A percentile compares a stretch with the other conserved stretches of the same genome.
Evolutionary conservation across 2,113 vertebrate genomes (phyloP).

Genomic region (Nesoenas mayeri): DNA sequence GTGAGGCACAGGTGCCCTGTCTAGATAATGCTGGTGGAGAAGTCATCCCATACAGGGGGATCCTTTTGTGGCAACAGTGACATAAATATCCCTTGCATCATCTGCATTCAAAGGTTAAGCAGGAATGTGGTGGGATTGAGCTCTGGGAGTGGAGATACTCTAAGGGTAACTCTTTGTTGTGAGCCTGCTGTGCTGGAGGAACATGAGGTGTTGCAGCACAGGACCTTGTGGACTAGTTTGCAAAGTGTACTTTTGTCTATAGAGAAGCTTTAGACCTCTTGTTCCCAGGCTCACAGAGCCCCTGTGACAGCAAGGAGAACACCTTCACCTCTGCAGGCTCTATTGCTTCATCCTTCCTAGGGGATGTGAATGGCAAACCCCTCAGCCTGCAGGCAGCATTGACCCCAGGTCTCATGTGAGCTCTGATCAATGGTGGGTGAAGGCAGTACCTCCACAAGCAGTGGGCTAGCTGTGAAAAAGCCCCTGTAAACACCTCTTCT

Average conservation of each 20-base stretch:
- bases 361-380: background rate
- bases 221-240: background rate
- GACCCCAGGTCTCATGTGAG: background rate
- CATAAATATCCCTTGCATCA: background rate
- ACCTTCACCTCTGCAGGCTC: background rate
- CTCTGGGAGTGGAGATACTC: background rate
- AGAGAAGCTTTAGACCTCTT: background rate
- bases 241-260: background rate
- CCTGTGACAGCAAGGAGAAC: background rate
- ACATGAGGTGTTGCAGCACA: background rate
- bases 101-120: background rate
- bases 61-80: background rate
- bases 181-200: background rate
- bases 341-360: background rate
- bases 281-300: background rate
- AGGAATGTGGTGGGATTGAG: background rate
- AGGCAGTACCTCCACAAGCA: background rate
- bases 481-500: background rate
- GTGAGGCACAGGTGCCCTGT: fast-evolving
- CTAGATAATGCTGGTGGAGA: background rate
- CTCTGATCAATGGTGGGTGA: background rate
- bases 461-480: background rate
- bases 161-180: background rate
- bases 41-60: background rate
- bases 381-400: background rate